Evolutionary conservation across 1,140 invertebrate genomes (phyloP).

Genomic region (Prorops nasuta): DNA sequence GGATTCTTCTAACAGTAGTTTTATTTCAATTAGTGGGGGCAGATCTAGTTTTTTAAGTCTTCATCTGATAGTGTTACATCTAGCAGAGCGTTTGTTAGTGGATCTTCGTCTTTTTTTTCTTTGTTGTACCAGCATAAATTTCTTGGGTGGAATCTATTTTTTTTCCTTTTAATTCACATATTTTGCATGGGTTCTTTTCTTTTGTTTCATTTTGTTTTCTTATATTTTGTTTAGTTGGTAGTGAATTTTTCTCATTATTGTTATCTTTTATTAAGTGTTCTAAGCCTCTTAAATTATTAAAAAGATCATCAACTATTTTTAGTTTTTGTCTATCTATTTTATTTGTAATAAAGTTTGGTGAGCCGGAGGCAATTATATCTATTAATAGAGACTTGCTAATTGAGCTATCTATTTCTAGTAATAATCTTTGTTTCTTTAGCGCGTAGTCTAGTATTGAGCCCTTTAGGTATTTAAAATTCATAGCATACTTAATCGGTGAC

Average conservation of each 20-base stretch:
- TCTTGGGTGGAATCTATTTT: not conserved
- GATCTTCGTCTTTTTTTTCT: not conserved
- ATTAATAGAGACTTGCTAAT: not conserved
- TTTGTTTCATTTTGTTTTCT: not conserved
- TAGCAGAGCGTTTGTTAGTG: constrained; percentile 19
- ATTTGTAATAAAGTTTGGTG: not conserved
- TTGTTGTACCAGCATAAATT: not conserved
- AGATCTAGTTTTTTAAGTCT: constrained; percentile 36
- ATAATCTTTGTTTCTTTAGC: not conserved
- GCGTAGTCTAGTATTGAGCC: not conserved
- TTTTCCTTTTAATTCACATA: not conserved
- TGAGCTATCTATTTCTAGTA: not conserved
- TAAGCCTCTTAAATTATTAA: not conserved
- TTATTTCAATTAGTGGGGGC: constrained; percentile 37
- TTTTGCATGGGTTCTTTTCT: not conserved
- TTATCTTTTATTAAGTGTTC: not conserved
- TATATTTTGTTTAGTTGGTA: not conserved
- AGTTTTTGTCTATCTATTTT: not conserved
- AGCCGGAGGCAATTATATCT: not conserved
- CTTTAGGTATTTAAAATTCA: not conserved
- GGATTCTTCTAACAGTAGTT: constrained; percentile 31
- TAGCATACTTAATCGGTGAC: not conserved
- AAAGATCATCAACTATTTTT: not conserved
- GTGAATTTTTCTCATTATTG: not conserved
- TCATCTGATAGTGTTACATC: constrained; percentile 22